Base-by-base conservation (phyloP, 2,797 vertebrate genomes). In the Alauda arvensis region DNA sequence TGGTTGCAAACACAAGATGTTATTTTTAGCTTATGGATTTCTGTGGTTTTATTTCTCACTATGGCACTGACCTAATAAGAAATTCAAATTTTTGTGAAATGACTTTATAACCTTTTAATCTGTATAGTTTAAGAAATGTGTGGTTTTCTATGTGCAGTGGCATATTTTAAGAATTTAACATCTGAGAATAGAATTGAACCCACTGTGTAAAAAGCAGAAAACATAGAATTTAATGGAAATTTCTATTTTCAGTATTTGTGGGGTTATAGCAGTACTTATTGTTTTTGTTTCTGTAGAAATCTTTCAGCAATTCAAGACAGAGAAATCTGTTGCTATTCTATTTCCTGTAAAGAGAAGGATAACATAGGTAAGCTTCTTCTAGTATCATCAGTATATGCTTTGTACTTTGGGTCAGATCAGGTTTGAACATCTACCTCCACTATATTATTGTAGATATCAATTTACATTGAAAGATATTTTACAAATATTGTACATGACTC, bases 301-400 rank as follows among this genome's bases (percentile, higher is more conserved):
- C 96, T 98, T 95, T 97, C 97, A 93, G 98, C 98, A 91, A 98
- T 98, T 97, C 97, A 98, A 95, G 98, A 98, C 97, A 97, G 97
- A 93, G 97, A 98, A 97, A 98, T 98, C 69, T 98, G 97, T 96
- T 98, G 97, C 96, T 98, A 98, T 95, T 96, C 92, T 72, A 93
- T 95, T 94, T 97, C 95, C 40, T 94, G 91, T 81, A 94, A 94
- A 92, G 87, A 92, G 95, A 98, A 98, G 96, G 98, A 98, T 97
- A 98, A 98, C 95, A 98, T 98, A 60, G 97, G 97, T 97, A 97
- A 97, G 97, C 88, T 78, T 19, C 20, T 62, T 89, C 46, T 33
- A 40, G 29, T 18, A 31, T 83, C 18, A 48, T 75, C 53, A 48
- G 3, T 40, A 4, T 66, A 17, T 81, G 20, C 28, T 49, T 78